Evolutionary conservation across 64 coral and sea anemone species (phyloP).

Genomic region (Pocillopora damicornis): DNA sequence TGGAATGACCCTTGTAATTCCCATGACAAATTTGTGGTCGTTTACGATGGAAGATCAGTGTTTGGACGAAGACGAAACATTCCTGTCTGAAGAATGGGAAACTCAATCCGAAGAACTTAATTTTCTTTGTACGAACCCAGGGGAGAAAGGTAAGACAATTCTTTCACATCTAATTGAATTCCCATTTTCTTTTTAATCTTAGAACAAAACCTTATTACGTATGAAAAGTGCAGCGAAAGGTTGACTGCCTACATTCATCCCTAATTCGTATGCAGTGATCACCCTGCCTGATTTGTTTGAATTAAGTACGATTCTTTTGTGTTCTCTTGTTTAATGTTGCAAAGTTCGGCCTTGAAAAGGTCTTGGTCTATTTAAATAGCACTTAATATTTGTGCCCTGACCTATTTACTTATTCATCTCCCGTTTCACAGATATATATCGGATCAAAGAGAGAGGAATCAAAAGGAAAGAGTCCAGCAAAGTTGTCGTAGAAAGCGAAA

Average conservation of each 20-base stretch:
- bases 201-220: slow-evolving; percentile 42
- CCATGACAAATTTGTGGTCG: slow-evolving; percentile 29
- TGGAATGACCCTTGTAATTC: slow-evolving; percentile 68
- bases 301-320: slow-evolving; percentile 38
- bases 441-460: slow-evolving; percentile 47
- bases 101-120: slow-evolving; percentile 37
- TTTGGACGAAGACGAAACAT: slow-evolving; percentile 56
- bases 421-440: slow-evolving; percentile 47
- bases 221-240: slow-evolving; percentile 43
- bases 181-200: slow-evolving; percentile 38
- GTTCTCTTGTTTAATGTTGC: slow-evolving; percentile 42
- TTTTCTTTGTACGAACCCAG: slow-evolving; percentile 55
- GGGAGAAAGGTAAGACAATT: slow-evolving; percentile 54
- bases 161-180: slow-evolving; percentile 33
- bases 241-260: slow-evolving; percentile 31
- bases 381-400: slow-evolving; percentile 49
- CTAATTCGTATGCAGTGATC: slow-evolving; percentile 45
- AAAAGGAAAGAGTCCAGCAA: slow-evolving; percentile 32
- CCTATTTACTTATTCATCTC: slow-evolving; percentile 56
- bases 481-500: slow-evolving; percentile 17
- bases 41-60: slow-evolving; percentile 74
- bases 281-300: slow-evolving; percentile 31
- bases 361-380: slow-evolving; percentile 38
- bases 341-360: slow-evolving; percentile 31
- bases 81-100: slow-evolving; percentile 61